Conservation (phyloP, 2,888 invertebrate genomes). For the Thereva unica region DNA sequence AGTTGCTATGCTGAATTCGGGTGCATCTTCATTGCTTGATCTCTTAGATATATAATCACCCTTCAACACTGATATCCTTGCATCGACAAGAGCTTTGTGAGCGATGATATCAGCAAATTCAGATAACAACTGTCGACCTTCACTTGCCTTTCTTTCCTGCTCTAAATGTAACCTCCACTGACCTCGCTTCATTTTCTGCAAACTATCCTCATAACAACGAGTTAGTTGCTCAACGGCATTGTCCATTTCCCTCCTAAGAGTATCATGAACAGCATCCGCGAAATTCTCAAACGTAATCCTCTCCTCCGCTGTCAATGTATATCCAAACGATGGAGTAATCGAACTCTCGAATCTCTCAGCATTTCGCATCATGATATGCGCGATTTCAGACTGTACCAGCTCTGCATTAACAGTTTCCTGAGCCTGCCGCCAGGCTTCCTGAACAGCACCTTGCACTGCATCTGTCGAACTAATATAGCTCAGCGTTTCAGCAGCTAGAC, state of each 20-base stretch:
- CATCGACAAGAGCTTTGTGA: conserved; percentile 76
- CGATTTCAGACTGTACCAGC: conserved; percentile 76
- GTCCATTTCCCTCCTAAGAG: conserved; percentile 73
- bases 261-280: conserved; percentile 74
- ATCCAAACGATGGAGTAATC: conserved; percentile 62
- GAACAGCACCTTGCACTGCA: conserved; percentile 69
- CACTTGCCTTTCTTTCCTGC: conserved; percentile 59
- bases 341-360: conserved; percentile 70
- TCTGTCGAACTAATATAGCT: conserved; percentile 62
- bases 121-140: conserved; percentile 61
- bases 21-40: neutral
- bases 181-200: conserved; percentile 63
- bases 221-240: conserved; percentile 70
- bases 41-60: conserved; percentile 58
- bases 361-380: conserved; percentile 72
- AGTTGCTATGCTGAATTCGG: conserved; percentile 46
- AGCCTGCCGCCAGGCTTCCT: conserved; percentile 76
- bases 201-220: conserved; percentile 67
- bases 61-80: conserved; percentile 71
- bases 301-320: conserved; percentile 69
- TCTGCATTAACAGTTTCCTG: conserved; percentile 75
- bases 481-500: conserved; percentile 71
- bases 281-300: conserved; percentile 73
- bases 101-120: conserved; percentile 74
- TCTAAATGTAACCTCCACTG: conserved; percentile 60